Conservation (phyloP, 1,140 invertebrate genomes). For the Halictus rubicundus region DNA sequence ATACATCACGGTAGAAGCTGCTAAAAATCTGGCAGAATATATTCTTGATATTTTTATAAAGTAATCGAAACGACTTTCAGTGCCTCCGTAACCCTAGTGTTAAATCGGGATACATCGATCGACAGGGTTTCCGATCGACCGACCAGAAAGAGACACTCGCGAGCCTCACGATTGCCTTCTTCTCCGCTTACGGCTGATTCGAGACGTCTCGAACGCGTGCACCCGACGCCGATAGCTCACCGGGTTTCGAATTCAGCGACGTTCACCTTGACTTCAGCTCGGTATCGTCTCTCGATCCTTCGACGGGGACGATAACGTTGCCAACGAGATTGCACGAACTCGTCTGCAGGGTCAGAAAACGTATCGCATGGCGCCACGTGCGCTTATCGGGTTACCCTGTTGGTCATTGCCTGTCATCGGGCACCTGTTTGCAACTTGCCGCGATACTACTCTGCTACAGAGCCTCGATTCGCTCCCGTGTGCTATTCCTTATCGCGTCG, state of each 20-base stretch:
- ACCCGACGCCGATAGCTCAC: neutral
- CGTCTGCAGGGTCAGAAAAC: conserved; percentile 48
- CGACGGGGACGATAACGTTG: conserved; percentile 34
- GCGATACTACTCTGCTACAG: neutral
- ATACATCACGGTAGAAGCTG: too few relatives aligned
- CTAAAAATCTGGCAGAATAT: too few relatives aligned
- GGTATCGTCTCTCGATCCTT: conserved; percentile 16
- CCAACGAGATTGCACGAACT: neutral
- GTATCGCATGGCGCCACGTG: conserved; percentile 74
- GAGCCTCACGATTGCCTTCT: neutral
- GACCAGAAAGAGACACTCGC: too few relatives aligned
- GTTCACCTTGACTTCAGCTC: conserved; percentile 14
- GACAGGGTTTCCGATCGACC: too few relatives aligned
- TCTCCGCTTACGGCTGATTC: neutral
- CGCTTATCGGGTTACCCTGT: conserved; percentile 70
- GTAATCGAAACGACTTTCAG: too few relatives aligned
- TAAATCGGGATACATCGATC: too few relatives aligned
- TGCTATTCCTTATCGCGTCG: conserved; percentile 18
- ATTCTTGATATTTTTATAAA: too few relatives aligned
- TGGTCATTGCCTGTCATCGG: conserved; percentile 67
- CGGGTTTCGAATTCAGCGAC: neutral
- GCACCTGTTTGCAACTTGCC: conserved; percentile 60
- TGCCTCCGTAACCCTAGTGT: too few relatives aligned
- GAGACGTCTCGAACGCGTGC: neutral
- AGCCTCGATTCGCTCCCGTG: neutral